These are phyloP conservation scores for Patella ulyssiponensis DNA, from an alignment of 2,888 invertebrate species.

Conservation along the genomic window DNA sequence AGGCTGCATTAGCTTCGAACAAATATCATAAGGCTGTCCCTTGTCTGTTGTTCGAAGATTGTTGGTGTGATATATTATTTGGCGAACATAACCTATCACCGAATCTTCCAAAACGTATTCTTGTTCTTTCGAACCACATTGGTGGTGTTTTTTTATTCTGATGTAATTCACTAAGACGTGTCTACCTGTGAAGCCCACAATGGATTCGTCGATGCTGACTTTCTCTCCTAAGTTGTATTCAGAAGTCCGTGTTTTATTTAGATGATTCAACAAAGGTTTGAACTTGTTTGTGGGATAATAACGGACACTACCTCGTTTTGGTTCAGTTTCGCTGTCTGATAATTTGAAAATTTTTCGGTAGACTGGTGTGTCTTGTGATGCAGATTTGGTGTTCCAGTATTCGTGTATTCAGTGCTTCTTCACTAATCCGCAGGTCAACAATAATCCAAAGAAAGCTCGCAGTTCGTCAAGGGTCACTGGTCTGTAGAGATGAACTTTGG, in stretches of 20 bases:
- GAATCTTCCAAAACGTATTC: neutral
- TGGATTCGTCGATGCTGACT: neutral
- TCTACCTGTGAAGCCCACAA: too few relatives aligned
- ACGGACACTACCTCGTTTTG: neutral
- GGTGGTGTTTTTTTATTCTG: slow-evolving; percentile 10
- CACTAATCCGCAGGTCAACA: slow-evolving; percentile 1
- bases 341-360: slow-evolving; percentile 1
- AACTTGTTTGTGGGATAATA: slow-evolving; percentile 8
- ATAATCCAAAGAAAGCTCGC: too few relatives aligned
- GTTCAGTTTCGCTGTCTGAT: slow-evolving; percentile 6
- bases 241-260: neutral
- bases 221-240: neutral
- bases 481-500: too few relatives aligned
- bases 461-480: too few relatives aligned
- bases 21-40: too few relatives aligned
- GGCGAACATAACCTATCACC: neutral
- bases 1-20: too few relatives aligned
- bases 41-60: too few relatives aligned
- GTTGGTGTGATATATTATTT: too few relatives aligned
- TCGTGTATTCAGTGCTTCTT: neutral
- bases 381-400: neutral
- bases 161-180: slow-evolving; percentile 9
- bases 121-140: slow-evolving; percentile 6
- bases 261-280: neutral
- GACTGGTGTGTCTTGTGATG: neutral